Evolutionary conservation across 2,113 vertebrate species (phyloP).

Genomic region (Pantherophis guttatus): DNA sequence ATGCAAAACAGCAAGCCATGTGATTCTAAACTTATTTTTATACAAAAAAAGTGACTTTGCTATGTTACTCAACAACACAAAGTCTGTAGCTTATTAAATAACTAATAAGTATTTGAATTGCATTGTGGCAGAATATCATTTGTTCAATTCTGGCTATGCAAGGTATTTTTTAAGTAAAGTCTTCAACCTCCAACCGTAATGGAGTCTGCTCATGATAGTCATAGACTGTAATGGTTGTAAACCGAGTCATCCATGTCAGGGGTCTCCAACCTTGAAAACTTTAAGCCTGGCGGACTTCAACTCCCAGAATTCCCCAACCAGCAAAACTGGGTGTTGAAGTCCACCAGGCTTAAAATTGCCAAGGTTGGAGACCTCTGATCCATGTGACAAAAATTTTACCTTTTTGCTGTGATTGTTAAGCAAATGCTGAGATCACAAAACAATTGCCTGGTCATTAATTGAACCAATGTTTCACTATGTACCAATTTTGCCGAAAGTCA

Average conservation of each 20-base stretch:
- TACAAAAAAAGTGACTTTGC: neutral
- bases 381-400: neutral
- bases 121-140: neutral
- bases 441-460: neutral
- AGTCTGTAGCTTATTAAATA: neutral
- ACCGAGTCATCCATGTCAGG: neutral
- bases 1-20: neutral
- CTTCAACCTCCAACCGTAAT: neutral
- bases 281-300: too few species aligned
- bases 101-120: neutral
- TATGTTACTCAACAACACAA: neutral
- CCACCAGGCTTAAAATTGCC: too few species aligned
- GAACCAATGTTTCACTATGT: neutral
- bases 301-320: too few species aligned
- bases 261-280: too few species aligned
- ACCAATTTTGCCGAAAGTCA: neutral
- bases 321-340: too few species aligned
- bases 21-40: neutral
- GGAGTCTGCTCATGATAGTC: neutral
- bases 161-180: neutral
- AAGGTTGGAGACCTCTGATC: neutral
- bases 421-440: neutral
- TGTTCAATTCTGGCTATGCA: neutral
- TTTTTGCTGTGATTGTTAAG: neutral
- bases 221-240: neutral